phyloP scores from a whole-genome alignment of 2,113 vertebrate genomes.

The Microcebus murinus region DNA sequence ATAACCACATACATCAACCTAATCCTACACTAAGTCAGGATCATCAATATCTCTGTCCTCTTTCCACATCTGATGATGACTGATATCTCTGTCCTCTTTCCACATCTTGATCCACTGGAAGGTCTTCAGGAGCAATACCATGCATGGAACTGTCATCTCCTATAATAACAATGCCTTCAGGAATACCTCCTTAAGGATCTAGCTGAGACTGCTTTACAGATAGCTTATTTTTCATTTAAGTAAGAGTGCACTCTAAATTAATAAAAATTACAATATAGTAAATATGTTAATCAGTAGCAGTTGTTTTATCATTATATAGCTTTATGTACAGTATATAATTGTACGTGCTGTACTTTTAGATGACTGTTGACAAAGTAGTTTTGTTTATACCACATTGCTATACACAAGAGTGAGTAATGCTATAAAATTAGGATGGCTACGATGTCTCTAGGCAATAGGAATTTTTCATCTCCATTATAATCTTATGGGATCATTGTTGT shows the following conservation, averaged over 20 bases:
- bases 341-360: not conserved
- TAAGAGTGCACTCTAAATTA: not conserved
- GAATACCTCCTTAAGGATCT: not conserved
- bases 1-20: not conserved
- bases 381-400: not conserved
- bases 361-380: not conserved
- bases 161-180: not conserved
- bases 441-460: not conserved
- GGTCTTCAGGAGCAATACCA: not conserved
- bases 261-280: not conserved
- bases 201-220: not conserved
- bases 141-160: not conserved
- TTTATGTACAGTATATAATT: not conserved
- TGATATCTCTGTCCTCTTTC: not conserved
- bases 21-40: not conserved
- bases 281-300: not conserved
- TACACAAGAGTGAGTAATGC: not conserved
- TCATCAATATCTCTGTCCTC: not conserved
- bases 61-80: not conserved
- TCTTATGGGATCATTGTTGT: not conserved
- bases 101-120: not conserved
- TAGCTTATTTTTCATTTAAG: not conserved
- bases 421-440: not conserved
- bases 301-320: not conserved
- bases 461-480: not conserved